Conservation (phyloP, 1,140 invertebrate species). For the Plodia interpunctella region DNA sequence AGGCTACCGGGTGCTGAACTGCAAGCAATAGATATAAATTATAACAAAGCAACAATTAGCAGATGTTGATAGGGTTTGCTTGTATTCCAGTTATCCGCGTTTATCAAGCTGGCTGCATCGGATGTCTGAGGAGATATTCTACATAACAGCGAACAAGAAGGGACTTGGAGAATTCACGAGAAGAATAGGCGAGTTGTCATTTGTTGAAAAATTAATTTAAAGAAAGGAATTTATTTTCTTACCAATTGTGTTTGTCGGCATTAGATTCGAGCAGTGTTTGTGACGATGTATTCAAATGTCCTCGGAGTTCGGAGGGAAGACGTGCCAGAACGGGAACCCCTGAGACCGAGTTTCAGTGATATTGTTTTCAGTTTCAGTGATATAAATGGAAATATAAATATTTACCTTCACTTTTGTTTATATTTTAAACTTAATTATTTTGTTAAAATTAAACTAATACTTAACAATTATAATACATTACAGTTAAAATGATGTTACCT, state of each 20-base stretch:
- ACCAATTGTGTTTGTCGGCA: conserved; percentile 30
- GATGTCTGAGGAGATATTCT: conserved; percentile 46
- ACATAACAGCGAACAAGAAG: conserved; percentile 43
- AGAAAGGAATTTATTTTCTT: conserved; percentile 19
- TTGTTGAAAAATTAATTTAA: conserved; percentile 23
- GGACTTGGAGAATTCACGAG: conserved; percentile 41
- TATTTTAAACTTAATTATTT: too few relatives aligned
- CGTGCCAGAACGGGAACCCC: conserved; percentile 20
- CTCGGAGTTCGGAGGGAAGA: conserved; percentile 37
- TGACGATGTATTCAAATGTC: conserved; percentile 37
- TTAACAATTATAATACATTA: too few relatives aligned
- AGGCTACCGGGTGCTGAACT: too few relatives aligned
- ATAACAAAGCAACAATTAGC: too few relatives aligned
- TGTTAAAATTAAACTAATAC: too few relatives aligned
- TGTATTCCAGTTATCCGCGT: conserved; percentile 35
- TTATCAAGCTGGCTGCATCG: conserved; percentile 38
- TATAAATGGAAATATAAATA: neutral
- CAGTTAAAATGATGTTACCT: too few relatives aligned
- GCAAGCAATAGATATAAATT: neutral
- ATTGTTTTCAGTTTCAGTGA: neutral
- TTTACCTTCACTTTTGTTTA: neutral
- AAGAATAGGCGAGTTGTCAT: conserved; percentile 49
- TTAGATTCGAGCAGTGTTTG: conserved; percentile 33
- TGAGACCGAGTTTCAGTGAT: neutral
- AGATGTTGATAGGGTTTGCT: conserved; percentile 4